phyloP scores from a whole-genome alignment of 2,797 vertebrate genomes.

The Acrocephalus scirpaceus region DNA sequence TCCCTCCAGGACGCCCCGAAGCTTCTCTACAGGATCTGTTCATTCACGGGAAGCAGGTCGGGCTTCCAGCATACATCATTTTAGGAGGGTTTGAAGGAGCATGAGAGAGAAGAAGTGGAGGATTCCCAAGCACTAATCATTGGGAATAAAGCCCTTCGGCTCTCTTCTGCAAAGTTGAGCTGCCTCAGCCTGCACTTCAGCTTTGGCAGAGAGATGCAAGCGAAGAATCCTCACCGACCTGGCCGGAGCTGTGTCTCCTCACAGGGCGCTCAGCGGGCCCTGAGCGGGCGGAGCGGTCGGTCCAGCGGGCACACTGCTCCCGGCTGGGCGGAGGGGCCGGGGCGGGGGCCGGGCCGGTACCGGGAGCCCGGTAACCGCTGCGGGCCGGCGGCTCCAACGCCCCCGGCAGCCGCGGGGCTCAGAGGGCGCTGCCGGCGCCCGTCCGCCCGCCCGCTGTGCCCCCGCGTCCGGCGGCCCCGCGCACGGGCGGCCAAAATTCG shows the following conservation, averaged over 20 bases:
- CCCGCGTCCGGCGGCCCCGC: no score
- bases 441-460: not conserved
- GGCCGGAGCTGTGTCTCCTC: not conserved
- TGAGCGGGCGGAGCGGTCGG: rapidly evolving
- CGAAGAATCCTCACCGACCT: not conserved
- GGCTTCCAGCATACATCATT: rapidly evolving
- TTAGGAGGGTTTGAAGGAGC: not conserved
- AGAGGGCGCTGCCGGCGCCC: not conserved
- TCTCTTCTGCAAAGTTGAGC: not conserved
- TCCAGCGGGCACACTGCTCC: no score
- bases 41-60: not conserved
- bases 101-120: not conserved
- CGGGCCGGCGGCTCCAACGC: not conserved
- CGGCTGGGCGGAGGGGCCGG: not conserved
- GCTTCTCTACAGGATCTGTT: not conserved
- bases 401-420: not conserved
- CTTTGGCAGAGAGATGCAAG: not conserved
- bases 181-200: not conserved
- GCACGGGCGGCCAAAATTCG: not conserved
- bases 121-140: rapidly evolving
- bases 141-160: not conserved
- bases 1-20: not conserved
- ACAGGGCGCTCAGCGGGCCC: rapidly evolving
- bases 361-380: not conserved
- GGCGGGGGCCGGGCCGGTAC: not conserved